Evolutionary conservation across 2,797 vertebrate species (phyloP).

Genomic region (Mormyrus hasselquistii): DNA sequence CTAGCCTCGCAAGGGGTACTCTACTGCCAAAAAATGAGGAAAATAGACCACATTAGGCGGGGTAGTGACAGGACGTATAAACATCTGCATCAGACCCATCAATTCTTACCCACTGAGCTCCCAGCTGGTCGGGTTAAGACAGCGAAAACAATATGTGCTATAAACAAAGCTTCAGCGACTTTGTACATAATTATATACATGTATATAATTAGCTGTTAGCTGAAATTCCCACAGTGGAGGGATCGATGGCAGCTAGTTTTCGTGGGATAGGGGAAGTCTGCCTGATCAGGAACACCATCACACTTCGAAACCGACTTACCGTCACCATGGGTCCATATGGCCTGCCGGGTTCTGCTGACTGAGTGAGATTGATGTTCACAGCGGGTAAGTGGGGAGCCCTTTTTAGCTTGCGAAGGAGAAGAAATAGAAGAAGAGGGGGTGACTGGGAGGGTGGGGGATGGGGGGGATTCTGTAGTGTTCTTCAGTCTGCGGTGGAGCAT

Average conservation of each 20-base stretch:
- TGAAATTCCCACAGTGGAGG: background rate
- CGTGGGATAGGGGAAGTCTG: background rate
- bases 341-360: background rate
- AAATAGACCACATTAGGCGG: background rate
- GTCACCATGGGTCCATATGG: background rate
- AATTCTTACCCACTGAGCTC: background rate
- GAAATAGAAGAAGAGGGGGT: background rate
- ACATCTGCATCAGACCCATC: background rate
- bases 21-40: background rate
- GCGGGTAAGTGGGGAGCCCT: background rate
- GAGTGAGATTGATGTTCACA: background rate
- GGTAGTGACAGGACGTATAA: background rate
- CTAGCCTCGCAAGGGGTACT: background rate
- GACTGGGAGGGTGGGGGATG: background rate
- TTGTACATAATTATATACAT: background rate
- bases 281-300: slow-evolving; percentile 6
- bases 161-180: slow-evolving; percentile 2
- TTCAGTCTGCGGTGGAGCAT: background rate
- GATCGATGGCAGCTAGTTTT: background rate
- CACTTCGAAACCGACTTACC: background rate
- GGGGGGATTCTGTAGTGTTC: background rate
- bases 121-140: background rate
- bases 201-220: background rate
- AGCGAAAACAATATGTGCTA: background rate
- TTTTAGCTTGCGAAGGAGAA: background rate